These are phyloP conservation scores for Coreoperca whiteheadi DNA, from an alignment of 2,113 vertebrate genomes.

Conservation along the genomic window DNA sequence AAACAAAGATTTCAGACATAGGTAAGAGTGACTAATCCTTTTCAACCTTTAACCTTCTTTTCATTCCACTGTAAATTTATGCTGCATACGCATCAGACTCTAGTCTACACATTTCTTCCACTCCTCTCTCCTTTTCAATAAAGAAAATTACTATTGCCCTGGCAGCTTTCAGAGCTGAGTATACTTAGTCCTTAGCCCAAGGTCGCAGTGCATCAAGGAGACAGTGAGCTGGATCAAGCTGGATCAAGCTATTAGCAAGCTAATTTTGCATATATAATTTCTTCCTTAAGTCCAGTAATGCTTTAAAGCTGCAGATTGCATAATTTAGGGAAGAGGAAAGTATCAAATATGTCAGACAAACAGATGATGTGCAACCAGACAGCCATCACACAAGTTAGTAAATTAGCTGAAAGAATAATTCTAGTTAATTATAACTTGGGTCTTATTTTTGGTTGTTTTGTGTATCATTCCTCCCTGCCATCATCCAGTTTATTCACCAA, in stretches of 20 bases:
- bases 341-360: background rate
- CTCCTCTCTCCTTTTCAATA: background rate
- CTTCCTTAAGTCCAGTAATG: background rate
- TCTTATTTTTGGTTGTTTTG: background rate
- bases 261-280: background rate
- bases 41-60: constrained; percentile 19
- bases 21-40: constrained; percentile 89
- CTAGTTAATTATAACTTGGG: background rate
- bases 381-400: background rate
- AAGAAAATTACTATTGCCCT: background rate
- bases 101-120: background rate
- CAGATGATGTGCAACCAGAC: background rate
- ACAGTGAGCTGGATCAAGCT: background rate
- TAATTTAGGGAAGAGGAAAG: background rate
- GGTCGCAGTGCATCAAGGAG: background rate
- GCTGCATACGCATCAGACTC: background rate
- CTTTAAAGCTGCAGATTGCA: background rate
- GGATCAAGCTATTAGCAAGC: background rate
- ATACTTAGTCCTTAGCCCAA: background rate
- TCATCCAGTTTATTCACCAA: background rate
- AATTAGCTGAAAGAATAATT: background rate
- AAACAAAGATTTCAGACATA: constrained; percentile 99
- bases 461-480: background rate
- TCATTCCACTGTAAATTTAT: constrained; percentile 7
- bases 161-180: background rate